These are phyloP conservation scores for Cheilosia impressa DNA, from an alignment of 2,888 invertebrate genomes.

Conservation along the genomic window DNA sequence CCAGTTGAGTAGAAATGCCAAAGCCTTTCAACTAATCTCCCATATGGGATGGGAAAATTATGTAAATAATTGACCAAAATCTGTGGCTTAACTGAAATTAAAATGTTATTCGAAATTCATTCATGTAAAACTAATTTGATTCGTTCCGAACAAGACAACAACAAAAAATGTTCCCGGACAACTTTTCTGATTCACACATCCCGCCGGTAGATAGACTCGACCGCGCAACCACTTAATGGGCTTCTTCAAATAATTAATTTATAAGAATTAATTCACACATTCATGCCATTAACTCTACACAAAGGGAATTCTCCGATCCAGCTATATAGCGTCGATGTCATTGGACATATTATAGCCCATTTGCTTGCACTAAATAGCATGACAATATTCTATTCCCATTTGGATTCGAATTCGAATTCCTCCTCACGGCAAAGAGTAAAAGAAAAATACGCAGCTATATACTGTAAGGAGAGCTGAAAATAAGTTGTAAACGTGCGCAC, in stretches of 20 bases:
- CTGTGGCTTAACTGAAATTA: background rate
- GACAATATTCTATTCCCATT: slow-evolving; percentile 36
- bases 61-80: background rate
- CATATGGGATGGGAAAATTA: background rate
- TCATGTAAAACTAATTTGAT: slow-evolving; percentile 11
- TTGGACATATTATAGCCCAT: slow-evolving; percentile 54
- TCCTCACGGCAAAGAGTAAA: slow-evolving; percentile 6
- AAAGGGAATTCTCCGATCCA: background rate
- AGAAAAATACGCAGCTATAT: background rate
- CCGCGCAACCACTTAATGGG: slow-evolving; percentile 18
- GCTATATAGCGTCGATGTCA: slow-evolving; percentile 9
- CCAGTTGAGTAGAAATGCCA: no score
- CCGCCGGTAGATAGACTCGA: slow-evolving; percentile 14
- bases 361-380: slow-evolving; percentile 59
- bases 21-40: slow-evolving; percentile 13
- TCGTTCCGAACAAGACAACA: background rate
- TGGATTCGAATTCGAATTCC: slow-evolving; percentile 12
- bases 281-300: slow-evolving; percentile 34
- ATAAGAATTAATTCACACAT: slow-evolving; percentile 55
- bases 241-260: slow-evolving; percentile 32
- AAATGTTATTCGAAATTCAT: slow-evolving; percentile 2
- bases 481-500: slow-evolving; percentile 74
- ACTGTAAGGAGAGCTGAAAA: slow-evolving; percentile 41
- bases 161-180: background rate
- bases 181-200: slow-evolving; percentile 38